Evolutionary conservation across 2,797 vertebrate species (phyloP).

Genomic region (Clamator glandarius): DNA sequence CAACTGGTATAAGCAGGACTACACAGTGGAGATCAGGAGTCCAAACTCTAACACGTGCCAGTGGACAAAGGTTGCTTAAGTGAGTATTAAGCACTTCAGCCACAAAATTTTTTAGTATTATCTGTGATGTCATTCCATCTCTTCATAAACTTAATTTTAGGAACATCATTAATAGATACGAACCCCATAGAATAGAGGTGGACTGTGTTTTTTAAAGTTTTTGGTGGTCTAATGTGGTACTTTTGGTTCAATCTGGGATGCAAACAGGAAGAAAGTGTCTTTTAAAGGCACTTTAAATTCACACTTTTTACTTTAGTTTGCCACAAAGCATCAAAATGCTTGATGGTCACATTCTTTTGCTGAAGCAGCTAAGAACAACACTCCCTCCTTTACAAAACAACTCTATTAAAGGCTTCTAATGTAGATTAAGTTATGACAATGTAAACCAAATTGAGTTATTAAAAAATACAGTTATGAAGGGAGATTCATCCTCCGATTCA

Average conservation of each 20-base stretch:
- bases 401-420: background rate
- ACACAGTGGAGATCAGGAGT: background rate
- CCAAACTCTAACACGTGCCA: background rate
- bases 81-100: background rate
- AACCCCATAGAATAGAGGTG: background rate
- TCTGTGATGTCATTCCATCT: background rate
- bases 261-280: background rate
- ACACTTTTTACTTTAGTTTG: background rate
- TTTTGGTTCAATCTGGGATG: background rate
- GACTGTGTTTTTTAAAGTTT: background rate
- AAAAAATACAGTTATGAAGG: background rate
- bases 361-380: background rate
- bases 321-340: background rate
- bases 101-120: background rate
- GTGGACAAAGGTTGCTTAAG: background rate
- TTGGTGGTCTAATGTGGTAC: background rate
- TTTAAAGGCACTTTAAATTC: background rate
- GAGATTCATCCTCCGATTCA: background rate
- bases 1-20: background rate
- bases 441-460: background rate
- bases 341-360: background rate
- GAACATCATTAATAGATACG: background rate
- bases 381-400: background rate
- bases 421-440: background rate
- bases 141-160: background rate